These are phyloP conservation scores for Acropternis orthonyx DNA, from an alignment of 2,797 vertebrate genomes.

Conservation along the genomic window DNA sequence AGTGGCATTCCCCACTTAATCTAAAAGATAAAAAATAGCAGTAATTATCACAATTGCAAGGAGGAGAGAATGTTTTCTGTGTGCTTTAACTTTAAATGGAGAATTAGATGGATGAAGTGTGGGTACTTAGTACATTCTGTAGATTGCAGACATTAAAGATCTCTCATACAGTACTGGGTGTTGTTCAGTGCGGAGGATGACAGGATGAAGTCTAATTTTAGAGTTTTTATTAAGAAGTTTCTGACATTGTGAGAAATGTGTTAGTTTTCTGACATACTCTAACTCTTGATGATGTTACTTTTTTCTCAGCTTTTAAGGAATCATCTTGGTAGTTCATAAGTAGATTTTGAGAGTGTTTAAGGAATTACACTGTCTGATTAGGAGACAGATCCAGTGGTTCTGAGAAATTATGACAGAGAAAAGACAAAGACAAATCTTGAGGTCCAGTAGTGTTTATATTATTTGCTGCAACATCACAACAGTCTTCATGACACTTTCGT, in stretches of 20 bases:
- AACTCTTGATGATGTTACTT: background rate
- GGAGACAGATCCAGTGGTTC: background rate
- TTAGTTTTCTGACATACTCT: background rate
- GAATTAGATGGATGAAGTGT: background rate
- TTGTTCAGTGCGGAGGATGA: background rate
- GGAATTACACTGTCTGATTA: background rate
- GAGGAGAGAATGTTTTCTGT: background rate
- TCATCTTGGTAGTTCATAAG: background rate
- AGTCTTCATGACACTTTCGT: background rate
- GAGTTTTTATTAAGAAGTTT: background rate
- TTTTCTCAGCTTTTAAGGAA: background rate
- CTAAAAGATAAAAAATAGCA: background rate
- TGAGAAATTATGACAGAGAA: background rate
- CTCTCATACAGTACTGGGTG: background rate
- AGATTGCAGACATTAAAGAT: background rate
- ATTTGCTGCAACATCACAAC: background rate
- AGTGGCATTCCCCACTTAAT: background rate
- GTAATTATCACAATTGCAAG: background rate
- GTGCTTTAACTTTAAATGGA: background rate
- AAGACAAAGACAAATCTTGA: background rate
- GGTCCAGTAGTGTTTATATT: background rate
- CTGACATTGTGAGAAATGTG: background rate
- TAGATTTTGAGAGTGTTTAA: background rate
- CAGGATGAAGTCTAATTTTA: background rate
- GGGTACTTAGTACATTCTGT: background rate